phyloP scores from a whole-genome alignment of 2,113 vertebrate genomes.

The Oxyura jamaicensis region DNA sequence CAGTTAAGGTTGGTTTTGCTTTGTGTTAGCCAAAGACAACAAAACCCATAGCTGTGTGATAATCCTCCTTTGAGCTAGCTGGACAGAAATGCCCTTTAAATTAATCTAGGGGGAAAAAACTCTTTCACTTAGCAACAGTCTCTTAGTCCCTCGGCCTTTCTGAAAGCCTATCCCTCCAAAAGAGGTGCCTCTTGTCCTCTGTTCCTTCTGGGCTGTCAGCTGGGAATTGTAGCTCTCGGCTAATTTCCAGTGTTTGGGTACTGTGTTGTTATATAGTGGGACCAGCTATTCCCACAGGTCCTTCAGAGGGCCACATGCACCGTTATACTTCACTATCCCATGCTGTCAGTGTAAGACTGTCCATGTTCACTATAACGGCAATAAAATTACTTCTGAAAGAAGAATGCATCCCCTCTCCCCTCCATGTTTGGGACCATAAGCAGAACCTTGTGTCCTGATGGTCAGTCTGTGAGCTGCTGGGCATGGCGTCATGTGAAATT shows the following conservation, averaged over 20 bases:
- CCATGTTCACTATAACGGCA: background rate
- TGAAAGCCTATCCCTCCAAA: slow-evolving; percentile 45
- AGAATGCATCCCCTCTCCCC: background rate
- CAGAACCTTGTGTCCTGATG: background rate
- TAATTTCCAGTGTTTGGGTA: slow-evolving; percentile 68
- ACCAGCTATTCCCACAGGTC: slow-evolving; percentile 56
- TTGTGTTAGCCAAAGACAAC: slow-evolving; percentile 59
- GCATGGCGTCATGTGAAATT: background rate
- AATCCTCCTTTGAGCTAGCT: slow-evolving; percentile 23
- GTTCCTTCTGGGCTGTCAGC: slow-evolving; percentile 36
- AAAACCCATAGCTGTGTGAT: slow-evolving; percentile 47
- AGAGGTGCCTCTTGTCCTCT: slow-evolving; percentile 57
- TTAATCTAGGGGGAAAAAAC: slow-evolving; percentile 27
- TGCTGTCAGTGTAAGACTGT: background rate
- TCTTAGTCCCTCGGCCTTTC: background rate
- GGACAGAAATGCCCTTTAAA: slow-evolving; percentile 59
- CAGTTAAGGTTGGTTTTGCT: slow-evolving; percentile 18
- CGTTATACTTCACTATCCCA: background rate
- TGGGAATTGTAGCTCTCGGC: slow-evolving; percentile 46
- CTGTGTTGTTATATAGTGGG: slow-evolving; percentile 1
- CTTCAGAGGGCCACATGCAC: slow-evolving; percentile 25
- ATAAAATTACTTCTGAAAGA: slow-evolving; percentile 32
- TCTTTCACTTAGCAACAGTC: slow-evolving; percentile 45
- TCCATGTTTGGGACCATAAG: background rate
- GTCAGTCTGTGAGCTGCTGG: background rate